These are phyloP conservation scores for Bombus haemorrhoidalis DNA, from an alignment of 1,140 invertebrate species.

Conservation along the genomic window DNA sequence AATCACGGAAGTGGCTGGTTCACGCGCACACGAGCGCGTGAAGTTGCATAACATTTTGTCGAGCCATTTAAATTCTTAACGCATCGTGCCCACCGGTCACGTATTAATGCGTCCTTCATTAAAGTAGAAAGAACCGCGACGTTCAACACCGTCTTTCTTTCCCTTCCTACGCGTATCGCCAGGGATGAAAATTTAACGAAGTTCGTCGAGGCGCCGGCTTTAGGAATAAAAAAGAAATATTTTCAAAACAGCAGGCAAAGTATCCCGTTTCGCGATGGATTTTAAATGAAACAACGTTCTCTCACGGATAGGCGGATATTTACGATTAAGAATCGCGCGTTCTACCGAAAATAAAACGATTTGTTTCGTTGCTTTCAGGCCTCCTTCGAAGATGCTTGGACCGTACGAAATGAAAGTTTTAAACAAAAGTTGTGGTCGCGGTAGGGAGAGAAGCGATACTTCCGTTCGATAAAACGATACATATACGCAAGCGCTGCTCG, in stretches of 20 bases:
- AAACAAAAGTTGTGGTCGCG: conserved; percentile 7
- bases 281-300: too few relatives aligned
- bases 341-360: accelerated
- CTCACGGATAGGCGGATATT: too few relatives aligned
- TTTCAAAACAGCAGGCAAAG: accelerated
- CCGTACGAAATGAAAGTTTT: background rate
- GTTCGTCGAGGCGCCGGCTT: too few relatives aligned
- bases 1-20: conserved; percentile 55
- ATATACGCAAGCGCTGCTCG: background rate
- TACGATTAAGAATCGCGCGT: too few relatives aligned
- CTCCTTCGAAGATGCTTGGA: accelerated
- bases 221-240: too few relatives aligned
- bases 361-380: too few relatives aligned
- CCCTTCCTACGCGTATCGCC: background rate
- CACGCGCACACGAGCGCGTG: conserved; percentile 5
- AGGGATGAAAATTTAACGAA: too few relatives aligned
- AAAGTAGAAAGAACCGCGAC: background rate
- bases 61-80: conserved; percentile 63
- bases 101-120: conserved; percentile 41
- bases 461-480: conserved; percentile 50
- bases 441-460: conserved; percentile 37
- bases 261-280: too few relatives aligned
- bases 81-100: conserved; percentile 33
- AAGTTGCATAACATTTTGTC: conserved; percentile 57
- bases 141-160: background rate